A percentile compares a stretch with the other conserved stretches of the same genome.
These are phyloP conservation scores for Sebastiscus albofasciatus DNA, from an alignment of 2,797 vertebrate species.

Conservation along the genomic window DNA sequence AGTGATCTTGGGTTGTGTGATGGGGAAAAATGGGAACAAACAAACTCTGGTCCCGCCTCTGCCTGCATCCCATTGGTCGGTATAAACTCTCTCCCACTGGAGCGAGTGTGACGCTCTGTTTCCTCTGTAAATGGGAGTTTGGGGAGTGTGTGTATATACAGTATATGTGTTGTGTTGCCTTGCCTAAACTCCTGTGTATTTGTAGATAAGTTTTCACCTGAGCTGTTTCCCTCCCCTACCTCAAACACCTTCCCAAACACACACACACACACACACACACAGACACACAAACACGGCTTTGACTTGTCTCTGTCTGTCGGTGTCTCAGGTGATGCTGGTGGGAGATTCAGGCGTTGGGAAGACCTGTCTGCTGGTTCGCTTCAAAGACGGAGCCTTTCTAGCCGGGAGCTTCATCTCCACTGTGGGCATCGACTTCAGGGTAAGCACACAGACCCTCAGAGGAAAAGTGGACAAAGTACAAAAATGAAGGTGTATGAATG, in stretches of 20 bases:
- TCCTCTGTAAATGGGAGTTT: conserved; percentile 5
- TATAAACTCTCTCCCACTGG: conserved; percentile 1
- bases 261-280: not conserved
- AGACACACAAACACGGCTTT: not conserved
- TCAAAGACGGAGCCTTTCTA: conserved; percentile 93
- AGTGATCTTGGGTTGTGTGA: not conserved
- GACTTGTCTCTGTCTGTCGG: conserved; percentile 1
- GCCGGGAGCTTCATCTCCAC: conserved; percentile 95
- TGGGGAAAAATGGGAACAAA: not conserved
- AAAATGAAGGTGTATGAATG: not conserved
- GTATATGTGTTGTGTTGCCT: not conserved
- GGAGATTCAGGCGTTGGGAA: conserved; percentile 93
- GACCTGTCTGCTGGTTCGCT: conserved; percentile 91
- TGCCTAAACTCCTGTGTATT: conserved; percentile 17
- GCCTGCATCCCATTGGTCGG: not conserved
- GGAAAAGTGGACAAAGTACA: not conserved
- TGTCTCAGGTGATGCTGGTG: conserved; percentile 83
- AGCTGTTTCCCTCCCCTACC: not conserved
- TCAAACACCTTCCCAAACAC: not conserved
- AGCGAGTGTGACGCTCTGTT: not conserved
- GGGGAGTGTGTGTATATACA: not conserved
- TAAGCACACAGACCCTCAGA: conserved; percentile 59
- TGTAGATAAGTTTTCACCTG: conserved; percentile 18
- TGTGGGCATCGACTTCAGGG: conserved; percentile 94
- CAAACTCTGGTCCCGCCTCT: not conserved